A percentile compares a stretch with the other conserved stretches of the same genome.
Evolutionary conservation across 2,797 vertebrate genomes (phyloP).

Genomic region (Ambastaia sidthimunki): DNA sequence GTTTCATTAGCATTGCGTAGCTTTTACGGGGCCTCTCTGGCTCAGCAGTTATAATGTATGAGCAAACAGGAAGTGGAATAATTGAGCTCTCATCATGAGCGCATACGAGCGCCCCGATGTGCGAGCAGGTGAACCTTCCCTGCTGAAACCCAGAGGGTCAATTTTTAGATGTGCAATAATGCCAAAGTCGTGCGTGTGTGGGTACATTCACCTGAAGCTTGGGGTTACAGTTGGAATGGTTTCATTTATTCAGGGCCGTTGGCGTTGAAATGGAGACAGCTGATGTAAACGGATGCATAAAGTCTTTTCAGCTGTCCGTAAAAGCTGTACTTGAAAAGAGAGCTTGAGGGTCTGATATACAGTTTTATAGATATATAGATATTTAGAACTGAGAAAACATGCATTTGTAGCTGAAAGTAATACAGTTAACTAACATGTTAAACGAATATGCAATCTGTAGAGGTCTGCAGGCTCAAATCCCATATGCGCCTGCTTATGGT

Average conservation of each 20-base stretch:
- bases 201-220: neutral
- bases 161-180: constrained; percentile 3
- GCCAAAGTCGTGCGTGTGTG: neutral
- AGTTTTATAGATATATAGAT: too few relatives aligned
- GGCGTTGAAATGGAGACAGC: neutral
- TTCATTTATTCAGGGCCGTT: constrained; percentile 17
- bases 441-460: too few relatives aligned
- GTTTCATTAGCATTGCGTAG: constrained; percentile 34
- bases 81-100: constrained; percentile 33
- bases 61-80: constrained; percentile 54
- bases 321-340: neutral
- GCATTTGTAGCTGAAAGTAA: neutral
- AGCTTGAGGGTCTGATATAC: constrained; percentile 9
- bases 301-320: constrained; percentile 30
- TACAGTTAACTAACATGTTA: neutral
- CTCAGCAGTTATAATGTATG: constrained; percentile 37
- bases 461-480: neutral
- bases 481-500: neutral
- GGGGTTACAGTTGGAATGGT: neutral
- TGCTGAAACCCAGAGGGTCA: neutral
- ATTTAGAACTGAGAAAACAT: too few relatives aligned
- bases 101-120: too few relatives aligned
- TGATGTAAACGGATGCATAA: constrained; percentile 14
- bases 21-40: constrained; percentile 22
- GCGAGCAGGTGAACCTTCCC: neutral